Percentiles rank a stretch among this genome's conserved stretches.
Conservation (phyloP, 2,888 invertebrate genomes). For the Eristalis tenax region DNA sequence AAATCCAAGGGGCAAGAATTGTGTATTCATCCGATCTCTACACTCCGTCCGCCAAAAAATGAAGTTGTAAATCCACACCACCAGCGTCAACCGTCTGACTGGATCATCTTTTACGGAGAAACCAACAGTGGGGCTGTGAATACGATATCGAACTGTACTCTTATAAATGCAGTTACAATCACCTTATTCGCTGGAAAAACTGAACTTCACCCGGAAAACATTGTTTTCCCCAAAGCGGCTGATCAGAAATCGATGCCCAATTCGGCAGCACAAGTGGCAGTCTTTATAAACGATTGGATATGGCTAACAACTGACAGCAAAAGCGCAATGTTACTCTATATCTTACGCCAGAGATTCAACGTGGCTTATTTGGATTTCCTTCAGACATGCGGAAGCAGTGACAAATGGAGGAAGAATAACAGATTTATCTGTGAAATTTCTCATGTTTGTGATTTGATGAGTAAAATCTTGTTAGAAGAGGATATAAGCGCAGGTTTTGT, state of each 20-base stretch:
- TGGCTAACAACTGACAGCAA: slow-evolving; percentile 86
- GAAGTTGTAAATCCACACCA: slow-evolving; percentile 34
- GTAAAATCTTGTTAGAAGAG: slow-evolving; percentile 73
- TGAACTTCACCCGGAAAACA: slow-evolving; percentile 41
- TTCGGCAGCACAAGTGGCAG: slow-evolving; percentile 20
- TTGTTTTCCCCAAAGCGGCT: background rate
- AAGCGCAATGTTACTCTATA: slow-evolving; percentile 85
- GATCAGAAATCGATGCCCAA: slow-evolving; percentile 1
- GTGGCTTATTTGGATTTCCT: slow-evolving; percentile 76
- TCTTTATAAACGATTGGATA: slow-evolving; percentile 88
- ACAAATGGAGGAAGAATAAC: slow-evolving; percentile 73
- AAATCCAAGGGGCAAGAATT: slow-evolving; percentile 82
- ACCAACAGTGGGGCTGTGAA: slow-evolving; percentile 84
- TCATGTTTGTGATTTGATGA: slow-evolving; percentile 73
- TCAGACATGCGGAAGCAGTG: slow-evolving; percentile 73
- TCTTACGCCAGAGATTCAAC: slow-evolving; percentile 87
- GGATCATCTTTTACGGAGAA: slow-evolving; percentile 91
- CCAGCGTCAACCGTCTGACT: slow-evolving; percentile 85
- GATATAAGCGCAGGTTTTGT: slow-evolving; percentile 73
- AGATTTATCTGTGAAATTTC: slow-evolving; percentile 60
- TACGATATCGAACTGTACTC: slow-evolving; percentile 87
- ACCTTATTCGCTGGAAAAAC: slow-evolving; percentile 84
- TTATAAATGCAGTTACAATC: slow-evolving; percentile 90
- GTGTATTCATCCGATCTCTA: slow-evolving; percentile 83
- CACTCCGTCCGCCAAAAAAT: slow-evolving; percentile 66